Conservation (phyloP, 1,140 invertebrate genomes). For the Trachelipus rathkii region DNA sequence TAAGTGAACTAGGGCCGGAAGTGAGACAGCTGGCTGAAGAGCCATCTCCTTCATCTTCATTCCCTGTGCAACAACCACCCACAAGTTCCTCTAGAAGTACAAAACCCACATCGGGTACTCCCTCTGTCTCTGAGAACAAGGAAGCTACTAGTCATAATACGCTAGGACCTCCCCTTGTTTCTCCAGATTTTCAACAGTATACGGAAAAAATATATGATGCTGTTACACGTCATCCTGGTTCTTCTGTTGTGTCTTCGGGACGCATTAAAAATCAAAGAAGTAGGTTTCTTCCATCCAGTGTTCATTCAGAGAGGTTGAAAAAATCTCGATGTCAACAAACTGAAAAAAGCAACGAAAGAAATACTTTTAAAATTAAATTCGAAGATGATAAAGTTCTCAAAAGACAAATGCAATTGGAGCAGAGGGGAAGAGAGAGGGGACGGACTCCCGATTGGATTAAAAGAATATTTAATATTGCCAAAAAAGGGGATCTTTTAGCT, state of each 20-base stretch:
- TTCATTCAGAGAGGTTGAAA: background rate
- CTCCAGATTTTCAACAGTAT: constrained; percentile 38
- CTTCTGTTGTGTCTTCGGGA: background rate
- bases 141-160: constrained; percentile 17
- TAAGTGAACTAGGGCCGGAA: constrained; percentile 14
- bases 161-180: constrained; percentile 33
- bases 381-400: constrained; percentile 25
- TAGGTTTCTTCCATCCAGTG: constrained; percentile 22
- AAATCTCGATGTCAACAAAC: constrained; percentile 8
- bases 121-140: constrained; percentile 18
- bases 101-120: constrained; percentile 19
- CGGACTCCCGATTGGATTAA: constrained; percentile 53
- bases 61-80: constrained; percentile 18
- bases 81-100: constrained; percentile 21
- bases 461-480: constrained; percentile 51
- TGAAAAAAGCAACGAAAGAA: constrained; percentile 24
- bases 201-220: constrained; percentile 42
- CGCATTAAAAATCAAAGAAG: background rate
- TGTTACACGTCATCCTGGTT: constrained; percentile 27
- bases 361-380: constrained; percentile 18
- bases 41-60: constrained; percentile 26
- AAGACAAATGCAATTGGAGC: constrained; percentile 5
- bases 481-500: constrained; percentile 49
- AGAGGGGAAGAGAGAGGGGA: constrained; percentile 43
- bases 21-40: constrained; percentile 29